Evolutionary conservation across 2,797 vertebrate genomes (phyloP), one percentile per base, ranked within the genome.

Genomic region (Leptoclinus maculatus): DNA sequence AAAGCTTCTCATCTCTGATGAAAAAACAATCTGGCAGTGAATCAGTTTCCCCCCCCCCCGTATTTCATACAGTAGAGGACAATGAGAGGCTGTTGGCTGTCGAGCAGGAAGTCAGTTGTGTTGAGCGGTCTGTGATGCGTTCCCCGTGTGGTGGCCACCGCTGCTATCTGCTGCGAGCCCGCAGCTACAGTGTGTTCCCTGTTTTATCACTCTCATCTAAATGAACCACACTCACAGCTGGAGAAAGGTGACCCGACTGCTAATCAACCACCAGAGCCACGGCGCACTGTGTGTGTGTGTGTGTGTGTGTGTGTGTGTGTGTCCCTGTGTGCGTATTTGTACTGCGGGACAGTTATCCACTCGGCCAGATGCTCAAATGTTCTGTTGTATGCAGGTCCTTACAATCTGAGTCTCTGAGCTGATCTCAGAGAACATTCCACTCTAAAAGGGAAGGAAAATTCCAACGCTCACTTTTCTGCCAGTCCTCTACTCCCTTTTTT

Each of bases 211-310:
- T 76, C 84, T 84, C 88, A 92, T 93, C 92, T 92, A 91, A 91
- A 92, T 88, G 89, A 92, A 88, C 88, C 85, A 79, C 79, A 79
- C 88, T 93, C 90, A 92, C 92, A 93, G 93, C 87, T 92, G 91
- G 91, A 93, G 91, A 90, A 94, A 94, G 93, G 91, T 94, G 92
- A 94, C 91, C 93, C 38, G 83, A 90, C 86, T 93, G 86, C 91
- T 93, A 92, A 93, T 93, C 87, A 92, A 89, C 84, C 87, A 79
- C 58, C 76, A 74, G 79, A 84, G 79, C 78, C 74, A 74, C 67
- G 7, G 76, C 73, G 85, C 69, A 58, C 59, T 75, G 14, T 41
- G 66, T 58, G 80, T 54, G 38, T 58, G 53, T 58, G 74, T 36
- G 77, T 74, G 63, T 74, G 77, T 78, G 66, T 63, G 66, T 63